These are phyloP conservation scores for Pitangus sulphuratus DNA, from an alignment of 2,797 vertebrate genomes.

Conservation along the genomic window DNA sequence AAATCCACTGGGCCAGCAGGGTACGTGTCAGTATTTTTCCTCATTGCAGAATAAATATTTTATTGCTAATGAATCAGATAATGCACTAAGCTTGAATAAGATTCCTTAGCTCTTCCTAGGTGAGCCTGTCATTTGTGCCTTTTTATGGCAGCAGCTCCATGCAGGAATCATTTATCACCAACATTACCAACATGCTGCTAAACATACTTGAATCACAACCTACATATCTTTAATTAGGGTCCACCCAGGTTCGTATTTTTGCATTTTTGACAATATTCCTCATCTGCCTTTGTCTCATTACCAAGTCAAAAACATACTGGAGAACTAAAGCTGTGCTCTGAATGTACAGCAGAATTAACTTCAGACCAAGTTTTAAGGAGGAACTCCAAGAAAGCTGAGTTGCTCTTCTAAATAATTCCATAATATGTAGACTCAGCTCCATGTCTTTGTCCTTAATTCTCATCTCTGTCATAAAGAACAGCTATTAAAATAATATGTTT, in stretches of 20 bases:
- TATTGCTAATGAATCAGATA: background rate
- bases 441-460: background rate
- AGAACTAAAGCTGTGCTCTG: background rate
- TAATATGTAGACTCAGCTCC: background rate
- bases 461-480: background rate
- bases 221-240: conserved; percentile 11
- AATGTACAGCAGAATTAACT: background rate
- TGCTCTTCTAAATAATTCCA: background rate
- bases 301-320: background rate
- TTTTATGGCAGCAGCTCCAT: background rate
- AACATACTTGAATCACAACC: background rate
- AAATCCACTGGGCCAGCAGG: background rate
- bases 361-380: background rate
- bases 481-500: background rate
- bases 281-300: conserved; percentile 16
- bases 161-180: background rate
- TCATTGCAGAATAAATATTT: background rate
- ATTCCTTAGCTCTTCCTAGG: background rate
- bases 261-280: conserved; percentile 13
- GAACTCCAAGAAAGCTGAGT: background rate
- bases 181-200: background rate
- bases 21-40: background rate
- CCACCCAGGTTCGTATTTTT: background rate
- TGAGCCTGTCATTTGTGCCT: background rate
- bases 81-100: background rate